A percentile compares a stretch with the other conserved stretches of the same genome.
Conservation (phyloP, 2,888 invertebrate genomes). For the Neria commutata region DNA sequence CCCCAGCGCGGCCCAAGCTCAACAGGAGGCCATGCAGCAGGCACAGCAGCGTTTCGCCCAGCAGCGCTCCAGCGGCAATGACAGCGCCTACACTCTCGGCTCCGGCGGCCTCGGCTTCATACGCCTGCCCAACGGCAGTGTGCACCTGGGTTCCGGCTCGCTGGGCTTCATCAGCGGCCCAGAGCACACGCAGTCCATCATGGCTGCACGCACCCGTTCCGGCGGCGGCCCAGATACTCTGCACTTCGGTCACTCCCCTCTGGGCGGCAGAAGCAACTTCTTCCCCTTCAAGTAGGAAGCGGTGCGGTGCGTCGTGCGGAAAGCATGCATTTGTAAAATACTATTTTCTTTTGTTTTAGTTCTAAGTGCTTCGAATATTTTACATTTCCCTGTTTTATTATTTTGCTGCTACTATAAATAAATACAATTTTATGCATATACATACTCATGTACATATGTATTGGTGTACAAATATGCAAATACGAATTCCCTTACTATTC, state of each 20-base stretch:
- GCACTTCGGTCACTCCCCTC: constrained; percentile 56
- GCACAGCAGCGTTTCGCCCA: constrained; percentile 34
- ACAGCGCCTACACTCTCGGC: constrained; percentile 57
- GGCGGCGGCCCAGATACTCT: constrained; percentile 51
- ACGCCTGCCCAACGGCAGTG: constrained; percentile 57
- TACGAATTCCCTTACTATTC: too few relatives aligned
- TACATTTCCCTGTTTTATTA: not conserved
- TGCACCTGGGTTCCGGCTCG: constrained; percentile 61
- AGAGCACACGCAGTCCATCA: constrained; percentile 47
- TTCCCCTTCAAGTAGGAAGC: constrained; percentile 37
- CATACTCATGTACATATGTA: too few relatives aligned
- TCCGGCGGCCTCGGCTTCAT: constrained; percentile 61
- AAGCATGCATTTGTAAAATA: constrained; percentile 1
- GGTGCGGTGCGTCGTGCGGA: not conserved
- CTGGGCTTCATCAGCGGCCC: constrained; percentile 59
- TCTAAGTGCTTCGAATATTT: not conserved
- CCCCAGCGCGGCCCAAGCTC: constrained; percentile 36
- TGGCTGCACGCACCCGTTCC: constrained; percentile 53
- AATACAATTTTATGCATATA: not conserved
- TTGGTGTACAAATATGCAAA: too few relatives aligned
- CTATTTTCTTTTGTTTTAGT: constrained; percentile 1
- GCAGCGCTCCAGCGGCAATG: constrained; percentile 21
- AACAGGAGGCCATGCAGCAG: constrained; percentile 45
- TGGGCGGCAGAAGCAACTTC: constrained; percentile 41
- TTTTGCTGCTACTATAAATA: not conserved